Conservation (phyloP, 2,888 invertebrate genomes). For the Vesta saturnalis region DNA sequence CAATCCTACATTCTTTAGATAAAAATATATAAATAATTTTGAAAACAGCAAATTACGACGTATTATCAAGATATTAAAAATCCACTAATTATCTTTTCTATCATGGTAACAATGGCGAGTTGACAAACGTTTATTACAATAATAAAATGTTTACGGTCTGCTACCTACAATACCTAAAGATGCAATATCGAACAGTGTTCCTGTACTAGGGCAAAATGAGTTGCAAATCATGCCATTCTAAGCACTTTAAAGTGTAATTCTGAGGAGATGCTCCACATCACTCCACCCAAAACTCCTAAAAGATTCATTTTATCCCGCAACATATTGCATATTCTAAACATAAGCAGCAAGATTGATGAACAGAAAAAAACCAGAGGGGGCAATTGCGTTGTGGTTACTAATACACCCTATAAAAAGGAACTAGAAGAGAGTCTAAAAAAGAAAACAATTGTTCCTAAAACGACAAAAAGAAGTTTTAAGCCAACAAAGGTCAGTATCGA, state of each 20-base stretch:
- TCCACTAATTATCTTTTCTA: too few species aligned
- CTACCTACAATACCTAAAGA: too few species aligned
- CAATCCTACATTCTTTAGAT: too few species aligned
- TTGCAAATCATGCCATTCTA: not conserved
- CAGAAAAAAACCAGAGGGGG: not conserved
- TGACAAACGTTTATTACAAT: too few species aligned
- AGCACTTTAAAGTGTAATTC: not conserved
- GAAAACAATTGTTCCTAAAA: conserved; percentile 5
- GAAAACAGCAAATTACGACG: too few species aligned
- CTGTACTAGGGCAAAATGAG: too few species aligned
- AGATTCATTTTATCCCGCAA: not conserved
- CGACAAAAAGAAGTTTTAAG: conserved; percentile 1
- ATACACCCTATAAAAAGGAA: not conserved
- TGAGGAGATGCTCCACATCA: not conserved
- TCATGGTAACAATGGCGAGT: too few species aligned
- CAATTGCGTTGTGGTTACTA: not conserved
- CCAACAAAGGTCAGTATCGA: not conserved
- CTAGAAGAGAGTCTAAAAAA: not conserved
- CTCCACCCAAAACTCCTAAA: not conserved
- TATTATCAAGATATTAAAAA: too few species aligned
- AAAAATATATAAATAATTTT: too few species aligned
- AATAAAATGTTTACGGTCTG: too few species aligned
- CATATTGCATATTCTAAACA: not conserved
- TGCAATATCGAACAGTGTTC: too few species aligned
- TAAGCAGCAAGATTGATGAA: not conserved